Conservation (phyloP, 30 jellyfish, hydroid and myxozoan species). For the Aurelia sp. region DNA sequence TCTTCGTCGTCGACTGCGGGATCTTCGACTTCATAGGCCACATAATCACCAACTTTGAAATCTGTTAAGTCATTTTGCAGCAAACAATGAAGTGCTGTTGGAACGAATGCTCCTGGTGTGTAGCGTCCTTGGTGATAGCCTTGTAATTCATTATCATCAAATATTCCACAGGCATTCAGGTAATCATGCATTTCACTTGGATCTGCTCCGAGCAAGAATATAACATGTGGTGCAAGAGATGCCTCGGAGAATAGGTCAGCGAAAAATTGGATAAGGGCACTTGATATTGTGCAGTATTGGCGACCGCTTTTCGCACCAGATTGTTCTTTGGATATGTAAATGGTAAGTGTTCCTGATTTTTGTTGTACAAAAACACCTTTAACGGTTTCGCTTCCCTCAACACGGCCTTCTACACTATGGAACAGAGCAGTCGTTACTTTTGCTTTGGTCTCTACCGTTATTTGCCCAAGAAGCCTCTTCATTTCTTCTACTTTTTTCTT, state of each 20-base stretch:
- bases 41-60: slow-evolving; percentile 73
- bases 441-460: background rate
- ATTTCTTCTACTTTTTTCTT: background rate
- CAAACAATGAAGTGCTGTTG: slow-evolving; percentile 53
- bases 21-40: slow-evolving; percentile 70
- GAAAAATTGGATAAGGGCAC: slow-evolving; percentile 20
- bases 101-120: slow-evolving; percentile 76
- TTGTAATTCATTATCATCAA: background rate
- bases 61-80: slow-evolving; percentile 47
- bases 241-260: slow-evolving; percentile 2
- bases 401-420: background rate
- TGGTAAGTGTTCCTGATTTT: background rate
- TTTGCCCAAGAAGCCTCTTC: background rate
- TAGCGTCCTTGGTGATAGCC: slow-evolving; percentile 6
- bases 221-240: background rate
- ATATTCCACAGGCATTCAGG: slow-evolving; percentile 40
- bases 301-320: background rate
- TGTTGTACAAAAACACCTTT: slow-evolving; percentile 24
- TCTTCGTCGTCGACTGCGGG: slow-evolving; percentile 36
- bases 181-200: slow-evolving; percentile 19
- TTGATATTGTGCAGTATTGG: slow-evolving; percentile 2
- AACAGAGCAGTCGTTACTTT: slow-evolving; percentile 8
- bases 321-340: background rate
- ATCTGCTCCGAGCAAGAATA: slow-evolving; percentile 14
- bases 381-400: slow-evolving; percentile 26